Percentiles rank a stretch among this genome's conserved stretches.
These are phyloP conservation scores for Sardinella longiceps DNA, from an alignment of 2,797 vertebrate species.

Conservation along the genomic window DNA sequence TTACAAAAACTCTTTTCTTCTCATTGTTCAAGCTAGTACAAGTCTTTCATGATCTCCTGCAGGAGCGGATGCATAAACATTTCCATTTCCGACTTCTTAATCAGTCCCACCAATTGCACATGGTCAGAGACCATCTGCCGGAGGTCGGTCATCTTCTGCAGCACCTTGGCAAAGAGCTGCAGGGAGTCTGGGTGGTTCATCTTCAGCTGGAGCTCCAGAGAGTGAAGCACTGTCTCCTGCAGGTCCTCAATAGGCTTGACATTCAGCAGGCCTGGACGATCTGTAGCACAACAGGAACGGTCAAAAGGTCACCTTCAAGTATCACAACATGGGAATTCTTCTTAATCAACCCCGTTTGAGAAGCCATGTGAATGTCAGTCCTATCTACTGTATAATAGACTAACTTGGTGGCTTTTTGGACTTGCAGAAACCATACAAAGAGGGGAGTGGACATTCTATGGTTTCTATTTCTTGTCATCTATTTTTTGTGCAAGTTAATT, in stretches of 20 bases:
- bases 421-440: background rate
- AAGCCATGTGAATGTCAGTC: background rate
- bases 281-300: conserved; percentile 63
- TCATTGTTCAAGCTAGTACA: conserved; percentile 78
- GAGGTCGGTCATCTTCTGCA: conserved; percentile 99
- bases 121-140: conserved; percentile 96
- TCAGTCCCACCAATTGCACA: conserved; percentile 91
- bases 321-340: too few relatives aligned
- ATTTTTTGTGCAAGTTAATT: conserved; percentile 58
- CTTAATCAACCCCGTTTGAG: background rate
- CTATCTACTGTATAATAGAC: background rate
- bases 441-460: background rate
- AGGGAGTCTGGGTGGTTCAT: conserved; percentile 92
- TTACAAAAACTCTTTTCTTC: background rate
- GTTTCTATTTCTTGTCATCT: background rate
- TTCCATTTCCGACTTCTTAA: conserved; percentile 93
- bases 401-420: background rate
- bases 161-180: conserved; percentile 95
- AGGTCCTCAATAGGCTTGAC: conserved; percentile 97
- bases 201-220: conserved; percentile 95
- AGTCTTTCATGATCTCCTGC: conserved; percentile 97
- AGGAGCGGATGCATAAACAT: conserved; percentile 94
- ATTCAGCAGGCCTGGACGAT: conserved; percentile 94
- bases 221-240: conserved; percentile 93
- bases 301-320: background rate